Conservation (phyloP, 2,888 invertebrate genomes). For the Chydorus sphaericus region DNA sequence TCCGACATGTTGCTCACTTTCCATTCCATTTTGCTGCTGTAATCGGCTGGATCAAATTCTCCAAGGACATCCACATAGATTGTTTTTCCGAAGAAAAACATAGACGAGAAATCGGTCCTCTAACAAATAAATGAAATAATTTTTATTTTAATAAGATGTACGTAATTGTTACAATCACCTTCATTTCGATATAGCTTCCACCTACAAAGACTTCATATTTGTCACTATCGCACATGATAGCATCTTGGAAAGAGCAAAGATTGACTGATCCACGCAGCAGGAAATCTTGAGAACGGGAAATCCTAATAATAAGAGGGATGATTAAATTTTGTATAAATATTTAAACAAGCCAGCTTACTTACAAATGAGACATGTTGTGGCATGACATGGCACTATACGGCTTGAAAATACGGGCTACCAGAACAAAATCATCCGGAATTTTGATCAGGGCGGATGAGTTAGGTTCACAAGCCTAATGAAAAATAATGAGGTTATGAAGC, state of each 20-base stretch:
- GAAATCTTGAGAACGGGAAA: constrained; percentile 35
- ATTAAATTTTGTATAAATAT: not conserved
- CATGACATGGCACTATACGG: not conserved
- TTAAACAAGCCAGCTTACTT: constrained; percentile 17
- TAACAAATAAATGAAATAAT: constrained; percentile 28
- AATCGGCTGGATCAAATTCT: constrained; percentile 50
- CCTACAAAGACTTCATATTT: constrained; percentile 28
- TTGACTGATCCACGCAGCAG: constrained; percentile 48
- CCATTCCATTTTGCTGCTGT: constrained; percentile 47
- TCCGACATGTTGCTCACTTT: constrained; percentile 41
- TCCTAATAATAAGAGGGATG: not conserved
- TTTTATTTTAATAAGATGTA: constrained; percentile 24
- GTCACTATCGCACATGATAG: constrained; percentile 60
- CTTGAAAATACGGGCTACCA: not conserved
- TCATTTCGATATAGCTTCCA: too few relatives aligned
- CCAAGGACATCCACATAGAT: too few relatives aligned
- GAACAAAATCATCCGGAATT: not conserved
- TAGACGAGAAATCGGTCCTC: constrained; percentile 51
- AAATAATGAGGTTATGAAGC: too few relatives aligned
- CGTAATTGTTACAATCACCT: too few relatives aligned
- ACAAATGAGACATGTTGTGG: not conserved
- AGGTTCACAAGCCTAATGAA: not conserved
- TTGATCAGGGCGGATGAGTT: not conserved
- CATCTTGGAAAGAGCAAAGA: constrained; percentile 53
- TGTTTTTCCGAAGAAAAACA: constrained; percentile 59